Percentiles rank a stretch among this genome's conserved stretches.
These are phyloP conservation scores for Perizoma affinitatum DNA, from an alignment of 2,888 invertebrate genomes.

Conservation along the genomic window DNA sequence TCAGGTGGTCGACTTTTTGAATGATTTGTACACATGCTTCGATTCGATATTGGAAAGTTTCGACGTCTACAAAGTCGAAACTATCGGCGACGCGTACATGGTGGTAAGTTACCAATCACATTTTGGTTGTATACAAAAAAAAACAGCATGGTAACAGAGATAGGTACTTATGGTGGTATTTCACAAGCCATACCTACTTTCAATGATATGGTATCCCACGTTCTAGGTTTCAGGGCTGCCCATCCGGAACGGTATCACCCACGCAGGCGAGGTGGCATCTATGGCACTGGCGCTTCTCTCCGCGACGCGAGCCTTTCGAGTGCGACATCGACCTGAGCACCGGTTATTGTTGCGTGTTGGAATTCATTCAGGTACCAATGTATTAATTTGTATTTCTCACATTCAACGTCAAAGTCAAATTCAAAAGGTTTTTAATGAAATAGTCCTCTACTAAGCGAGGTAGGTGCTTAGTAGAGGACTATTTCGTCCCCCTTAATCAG, in stretches of 20 bases:
- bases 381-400: no score
- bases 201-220: no score
- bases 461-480: no score
- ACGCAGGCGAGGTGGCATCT: conserved; percentile 96
- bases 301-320: conserved; percentile 94
- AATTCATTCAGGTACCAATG: conserved; percentile 90
- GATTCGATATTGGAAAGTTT: conserved; percentile 97
- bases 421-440: no score
- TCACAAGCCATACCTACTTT: no score
- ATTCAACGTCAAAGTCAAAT: no score
- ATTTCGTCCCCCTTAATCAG: no score
- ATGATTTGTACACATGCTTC: conserved; percentile 97
- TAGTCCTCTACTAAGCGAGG: no score
- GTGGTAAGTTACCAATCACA: conserved; percentile 84
- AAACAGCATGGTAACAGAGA: no score
- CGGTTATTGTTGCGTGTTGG: conserved; percentile 96
- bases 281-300: conserved; percentile 95
- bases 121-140: no score
- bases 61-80: conserved; percentile 97
- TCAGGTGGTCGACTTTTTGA: conserved; percentile 96
- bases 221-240: conserved; percentile 93
- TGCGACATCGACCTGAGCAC: conserved; percentile 93
- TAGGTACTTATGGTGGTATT: no score
- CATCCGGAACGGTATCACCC: conserved; percentile 93
- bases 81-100: conserved; percentile 97